Percentiles rank a stretch among this genome's conserved stretches.
These are phyloP conservation scores for Hydriomena furcata DNA, from an alignment of 2,888 invertebrate species.

Conservation along the genomic window DNA sequence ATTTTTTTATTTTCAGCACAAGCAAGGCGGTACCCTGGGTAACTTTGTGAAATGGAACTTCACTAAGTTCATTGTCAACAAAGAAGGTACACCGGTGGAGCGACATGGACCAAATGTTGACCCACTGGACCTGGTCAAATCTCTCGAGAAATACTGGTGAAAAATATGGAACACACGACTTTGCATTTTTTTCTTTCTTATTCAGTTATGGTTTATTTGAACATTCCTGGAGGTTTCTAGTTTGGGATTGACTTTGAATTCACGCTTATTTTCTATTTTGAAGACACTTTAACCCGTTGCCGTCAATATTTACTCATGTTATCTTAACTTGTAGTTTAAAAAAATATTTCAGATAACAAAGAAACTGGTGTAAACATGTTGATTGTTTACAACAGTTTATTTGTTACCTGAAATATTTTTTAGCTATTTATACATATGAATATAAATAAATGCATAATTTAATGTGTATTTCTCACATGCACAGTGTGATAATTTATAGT, in stretches of 20 bases:
- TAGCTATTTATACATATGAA: no score
- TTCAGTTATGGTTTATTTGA: slow-evolving; percentile 9
- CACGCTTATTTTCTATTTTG: not conserved
- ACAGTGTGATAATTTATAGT: slow-evolving; percentile 17
- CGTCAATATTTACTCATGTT: no score
- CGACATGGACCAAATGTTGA: slow-evolving; percentile 86
- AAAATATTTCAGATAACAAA: no score
- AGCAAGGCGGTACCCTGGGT: slow-evolving; percentile 81
- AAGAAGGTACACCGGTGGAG: slow-evolving; percentile 87
- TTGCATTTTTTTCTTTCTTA: slow-evolving; percentile 17
- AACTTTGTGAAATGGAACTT: slow-evolving; percentile 94
- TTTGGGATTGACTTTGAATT: slow-evolving; percentile 6
- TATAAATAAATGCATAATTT: slow-evolving; percentile 11
- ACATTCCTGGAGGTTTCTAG: slow-evolving; percentile 25
- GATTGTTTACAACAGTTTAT: no score
- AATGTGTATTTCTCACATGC: slow-evolving; percentile 14
- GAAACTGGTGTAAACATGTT: no score
- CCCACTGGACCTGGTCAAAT: slow-evolving; percentile 75
- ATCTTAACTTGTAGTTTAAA: no score
- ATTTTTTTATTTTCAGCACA: slow-evolving; percentile 55
- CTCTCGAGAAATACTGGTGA: slow-evolving; percentile 84
- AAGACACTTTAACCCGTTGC: no score
- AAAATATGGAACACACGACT: slow-evolving; percentile 1
- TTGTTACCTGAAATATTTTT: no score
- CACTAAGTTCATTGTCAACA: slow-evolving; percentile 91